Conservation (phyloP, 2,113 vertebrate species). For the Delphinapterus leucas region DNA sequence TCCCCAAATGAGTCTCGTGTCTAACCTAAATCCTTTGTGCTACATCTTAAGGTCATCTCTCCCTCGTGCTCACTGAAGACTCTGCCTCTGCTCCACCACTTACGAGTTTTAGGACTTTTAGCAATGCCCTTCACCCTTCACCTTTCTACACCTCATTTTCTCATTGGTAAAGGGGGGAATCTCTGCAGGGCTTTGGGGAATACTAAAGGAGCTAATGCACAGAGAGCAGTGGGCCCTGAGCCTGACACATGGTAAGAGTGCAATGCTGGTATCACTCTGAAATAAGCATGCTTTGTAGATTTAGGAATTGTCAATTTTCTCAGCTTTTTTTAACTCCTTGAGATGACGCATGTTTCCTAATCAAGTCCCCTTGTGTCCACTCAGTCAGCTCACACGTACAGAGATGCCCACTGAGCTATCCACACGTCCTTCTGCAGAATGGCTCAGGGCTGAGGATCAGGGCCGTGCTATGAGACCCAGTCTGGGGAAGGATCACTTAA, state of each 20-base stretch:
- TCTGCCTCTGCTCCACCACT: not conserved
- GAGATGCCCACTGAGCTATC: not conserved
- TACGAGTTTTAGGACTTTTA: not conserved
- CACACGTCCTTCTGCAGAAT: not conserved
- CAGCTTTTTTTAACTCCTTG: not conserved
- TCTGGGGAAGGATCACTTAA: no score
- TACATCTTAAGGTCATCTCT: not conserved
- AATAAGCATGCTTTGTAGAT: not conserved
- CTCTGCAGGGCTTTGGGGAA: not conserved
- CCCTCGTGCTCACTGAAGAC: accelerated
- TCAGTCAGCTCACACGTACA: not conserved
- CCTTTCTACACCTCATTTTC: not conserved
- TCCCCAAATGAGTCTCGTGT: not conserved
- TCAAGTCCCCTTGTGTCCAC: not conserved
- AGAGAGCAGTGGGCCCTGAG: not conserved
- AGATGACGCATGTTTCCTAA: not conserved
- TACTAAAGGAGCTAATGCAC: no score
- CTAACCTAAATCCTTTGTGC: not conserved
- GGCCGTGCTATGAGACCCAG: not conserved
- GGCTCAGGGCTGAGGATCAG: not conserved
- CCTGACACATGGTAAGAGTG: not conserved
- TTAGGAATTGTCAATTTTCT: not conserved
- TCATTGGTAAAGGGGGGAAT: not conserved
- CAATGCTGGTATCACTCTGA: not conserved
- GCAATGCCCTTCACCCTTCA: not conserved